phyloP scores from a whole-genome alignment of 2,113 vertebrate species.

The Cariama cristata region DNA sequence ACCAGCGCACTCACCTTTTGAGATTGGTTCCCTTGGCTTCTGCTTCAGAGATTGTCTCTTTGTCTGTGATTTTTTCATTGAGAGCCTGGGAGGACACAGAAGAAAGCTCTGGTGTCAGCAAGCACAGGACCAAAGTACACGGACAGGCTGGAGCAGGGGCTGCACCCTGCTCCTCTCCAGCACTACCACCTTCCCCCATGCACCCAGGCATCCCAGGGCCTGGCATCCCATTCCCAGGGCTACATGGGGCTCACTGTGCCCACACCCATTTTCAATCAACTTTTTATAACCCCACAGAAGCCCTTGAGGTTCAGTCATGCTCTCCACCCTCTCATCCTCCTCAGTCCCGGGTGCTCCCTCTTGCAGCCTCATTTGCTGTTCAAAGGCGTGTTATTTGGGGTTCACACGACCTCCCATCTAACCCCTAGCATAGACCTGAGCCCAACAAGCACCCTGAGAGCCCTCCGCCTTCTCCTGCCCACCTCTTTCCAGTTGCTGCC shows the following conservation, averaged over 20 bases:
- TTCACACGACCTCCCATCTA: background rate
- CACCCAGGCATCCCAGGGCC: background rate
- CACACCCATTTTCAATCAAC: background rate
- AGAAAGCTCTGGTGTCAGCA: background rate
- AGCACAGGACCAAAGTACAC: background rate
- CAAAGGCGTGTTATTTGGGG: background rate
- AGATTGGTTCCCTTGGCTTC: conserved; percentile 81
- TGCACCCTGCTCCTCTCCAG: background rate
- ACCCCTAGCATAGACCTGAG: background rate
- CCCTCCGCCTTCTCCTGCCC: background rate
- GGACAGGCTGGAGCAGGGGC: background rate
- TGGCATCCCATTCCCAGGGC: background rate
- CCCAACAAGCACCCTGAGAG: accelerated
- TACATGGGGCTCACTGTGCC: background rate
- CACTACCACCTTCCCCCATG: background rate
- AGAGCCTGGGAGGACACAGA: conserved; percentile 74
- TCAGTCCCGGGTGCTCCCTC: background rate
- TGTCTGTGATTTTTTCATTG: conserved; percentile 78
- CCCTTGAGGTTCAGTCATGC: background rate
- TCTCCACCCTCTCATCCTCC: background rate
- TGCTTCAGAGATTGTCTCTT: conserved; percentile 81
- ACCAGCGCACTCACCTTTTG: conserved; percentile 80
- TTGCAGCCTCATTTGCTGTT: background rate
- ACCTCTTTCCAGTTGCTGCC: conserved; percentile 84
- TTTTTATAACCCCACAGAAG: background rate